Base-by-base conservation (phyloP, 2,888 invertebrate species). In the Pachydiplax longipennis region DNA sequence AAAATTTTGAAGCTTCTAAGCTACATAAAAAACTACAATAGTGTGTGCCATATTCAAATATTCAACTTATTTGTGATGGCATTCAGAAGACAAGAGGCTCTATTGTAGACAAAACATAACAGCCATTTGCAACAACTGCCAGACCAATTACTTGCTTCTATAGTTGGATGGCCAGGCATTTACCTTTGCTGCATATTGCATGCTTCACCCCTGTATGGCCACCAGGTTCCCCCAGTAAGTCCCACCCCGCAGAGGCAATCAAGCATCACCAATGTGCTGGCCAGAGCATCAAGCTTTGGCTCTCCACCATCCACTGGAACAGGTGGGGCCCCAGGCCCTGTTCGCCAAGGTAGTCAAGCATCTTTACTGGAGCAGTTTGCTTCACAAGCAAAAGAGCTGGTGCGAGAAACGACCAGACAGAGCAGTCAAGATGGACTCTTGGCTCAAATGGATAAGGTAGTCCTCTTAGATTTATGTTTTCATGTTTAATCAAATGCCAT, bases 391-490 rank as follows among this genome's bases (percentile, higher is more conserved):
- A 98, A 98, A 93, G 98, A 98, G 92, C 94, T 98, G 91, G 98
- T 98, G 1, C 95, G 97, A 87, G 98, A 98, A 93, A 98, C 98
- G 0, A 98, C 97, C 0, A 95, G 98, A 2, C 98, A 98, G 93
- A 97, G 97, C 93, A 98, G 98, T 93, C 98, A 98, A 93, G 98
- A 98, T 93, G 98, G 98, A 44, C 93, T 98, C 8, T 94, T 98
- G 13, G 97, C 98, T 2, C 98, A 98, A 92, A 97, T 98, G 96
- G 98, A 98, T 93, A 98, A 98, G 96, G 97, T 98, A 94, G 92
- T 92, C 82, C 61, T 58, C 40, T 90, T 40, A 58, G 90, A 31
- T 80, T 90, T 12, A 37, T 44, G 25, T 25, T 80, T 90, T 31
- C 80, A 44, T 90, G 65, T 80, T 15, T 53, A 90, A 73, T 22